Conservation (phyloP, 53 echinoderm and acorn worm species). For the Paracentrotus lividus region DNA sequence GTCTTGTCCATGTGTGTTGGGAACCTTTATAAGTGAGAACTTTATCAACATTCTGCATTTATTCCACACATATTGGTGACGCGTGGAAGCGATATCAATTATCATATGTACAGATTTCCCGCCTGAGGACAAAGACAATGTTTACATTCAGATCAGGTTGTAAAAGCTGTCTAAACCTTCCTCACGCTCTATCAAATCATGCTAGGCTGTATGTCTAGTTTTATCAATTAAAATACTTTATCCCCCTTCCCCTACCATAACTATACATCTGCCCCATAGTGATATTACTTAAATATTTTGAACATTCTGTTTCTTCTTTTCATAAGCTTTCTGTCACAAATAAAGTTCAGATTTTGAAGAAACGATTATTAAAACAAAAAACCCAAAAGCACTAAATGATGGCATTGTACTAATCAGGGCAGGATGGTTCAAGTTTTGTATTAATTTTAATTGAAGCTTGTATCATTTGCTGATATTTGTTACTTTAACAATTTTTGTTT, state of each 20-base stretch:
- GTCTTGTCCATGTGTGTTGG: not conserved
- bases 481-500: too few relatives aligned
- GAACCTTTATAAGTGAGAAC: not conserved
- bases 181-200: conserved; percentile 3
- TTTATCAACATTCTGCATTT: not conserved
- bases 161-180: conserved; percentile 52
- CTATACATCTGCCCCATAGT: not conserved
- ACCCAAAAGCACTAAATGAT: too few relatives aligned
- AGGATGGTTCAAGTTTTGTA: not conserved
- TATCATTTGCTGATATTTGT: not conserved
- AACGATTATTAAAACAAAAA: too few relatives aligned
- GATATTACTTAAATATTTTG: not conserved
- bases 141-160: conserved; percentile 38
- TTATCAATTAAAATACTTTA: conserved; percentile 51
- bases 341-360: too few relatives aligned
- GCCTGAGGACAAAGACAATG: conserved; percentile 34
- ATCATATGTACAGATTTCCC: conserved; percentile 6
- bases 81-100: conserved; percentile 50
- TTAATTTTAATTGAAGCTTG: not conserved
- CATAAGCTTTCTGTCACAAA: not conserved
- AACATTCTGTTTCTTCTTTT: not conserved
- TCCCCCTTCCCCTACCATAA: not conserved
- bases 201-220: not conserved
- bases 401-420: too few relatives aligned
- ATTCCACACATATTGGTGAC: not conserved